Conservation (phyloP, 2,888 invertebrate species). For the Diarsia brunnea region DNA sequence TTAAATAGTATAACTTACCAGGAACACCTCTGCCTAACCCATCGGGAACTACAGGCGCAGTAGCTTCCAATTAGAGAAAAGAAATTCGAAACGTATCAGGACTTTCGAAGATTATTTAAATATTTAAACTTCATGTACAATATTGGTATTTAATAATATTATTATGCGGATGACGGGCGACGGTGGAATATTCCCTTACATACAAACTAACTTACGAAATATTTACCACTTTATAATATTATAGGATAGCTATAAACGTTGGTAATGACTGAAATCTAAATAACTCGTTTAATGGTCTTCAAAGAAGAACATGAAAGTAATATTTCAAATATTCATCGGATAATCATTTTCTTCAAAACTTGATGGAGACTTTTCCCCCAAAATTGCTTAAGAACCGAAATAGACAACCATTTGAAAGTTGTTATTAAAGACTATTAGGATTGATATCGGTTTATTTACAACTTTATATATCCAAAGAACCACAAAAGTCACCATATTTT, state of each 20-base stretch:
- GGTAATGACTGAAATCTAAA: constrained; percentile 25
- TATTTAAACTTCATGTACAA: too few relatives aligned
- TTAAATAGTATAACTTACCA: too few relatives aligned
- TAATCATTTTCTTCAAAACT: constrained; percentile 39
- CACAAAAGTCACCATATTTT: not conserved
- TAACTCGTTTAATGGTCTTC: constrained; percentile 30
- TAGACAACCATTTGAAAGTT: constrained; percentile 13
- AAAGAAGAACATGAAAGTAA: constrained; percentile 43
- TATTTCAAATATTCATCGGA: constrained; percentile 35
- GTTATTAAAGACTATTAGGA: not conserved
- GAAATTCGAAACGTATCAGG: too few relatives aligned
- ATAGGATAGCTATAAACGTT: not conserved
- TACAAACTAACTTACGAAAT: too few relatives aligned
- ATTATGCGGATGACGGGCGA: too few relatives aligned
- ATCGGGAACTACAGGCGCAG: too few relatives aligned
- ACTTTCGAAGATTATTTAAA: too few relatives aligned
- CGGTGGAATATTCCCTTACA: too few relatives aligned
- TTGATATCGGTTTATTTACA: not conserved
- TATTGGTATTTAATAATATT: too few relatives aligned
- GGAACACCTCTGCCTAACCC: too few relatives aligned
- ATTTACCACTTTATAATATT: too few relatives aligned
- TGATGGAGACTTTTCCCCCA: constrained; percentile 14
- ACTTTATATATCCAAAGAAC: not conserved
- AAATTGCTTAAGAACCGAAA: constrained; percentile 29
- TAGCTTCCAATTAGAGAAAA: too few relatives aligned